Conservation (phyloP, 2,888 invertebrate genomes). For the Tridacna gigas region DNA sequence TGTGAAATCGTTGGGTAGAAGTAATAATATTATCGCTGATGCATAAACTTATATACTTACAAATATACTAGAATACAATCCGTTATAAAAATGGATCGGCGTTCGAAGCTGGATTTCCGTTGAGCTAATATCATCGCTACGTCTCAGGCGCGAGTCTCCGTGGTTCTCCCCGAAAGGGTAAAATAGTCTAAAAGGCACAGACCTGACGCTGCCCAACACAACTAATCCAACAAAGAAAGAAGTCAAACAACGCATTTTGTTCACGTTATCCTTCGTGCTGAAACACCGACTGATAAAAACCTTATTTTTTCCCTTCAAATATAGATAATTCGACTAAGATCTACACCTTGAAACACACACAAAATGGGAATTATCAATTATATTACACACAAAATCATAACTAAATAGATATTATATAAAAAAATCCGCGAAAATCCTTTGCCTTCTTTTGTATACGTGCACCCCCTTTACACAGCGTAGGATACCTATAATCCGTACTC, state of each 20-base stretch:
- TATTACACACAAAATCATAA: neutral
- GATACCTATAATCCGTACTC: constrained; percentile 7
- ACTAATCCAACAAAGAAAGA: constrained; percentile 14
- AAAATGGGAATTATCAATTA: neutral
- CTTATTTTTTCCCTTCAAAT: neutral
- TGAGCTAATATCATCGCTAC: constrained; percentile 88
- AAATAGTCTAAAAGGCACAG: constrained; percentile 68
- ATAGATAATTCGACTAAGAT: neutral
- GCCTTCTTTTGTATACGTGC: neutral
- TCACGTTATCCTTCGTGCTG: neutral
- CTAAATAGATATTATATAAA: constrained; percentile 3
- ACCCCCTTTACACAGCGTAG: constrained; percentile 6
- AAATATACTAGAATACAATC: constrained; percentile 90
- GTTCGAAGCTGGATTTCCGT: constrained; percentile 89
- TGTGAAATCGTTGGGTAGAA: too few species aligned
- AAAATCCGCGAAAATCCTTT: neutral
- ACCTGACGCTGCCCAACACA: constrained; percentile 5
- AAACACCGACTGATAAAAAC: neutral
- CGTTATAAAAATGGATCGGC: constrained; percentile 93
- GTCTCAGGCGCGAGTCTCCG: constrained; percentile 86
- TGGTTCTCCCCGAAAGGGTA: constrained; percentile 87
- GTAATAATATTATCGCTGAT: too few species aligned
- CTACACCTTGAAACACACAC: neutral
- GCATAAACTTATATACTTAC: constrained; percentile 89
- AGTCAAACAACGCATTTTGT: constrained; percentile 4